Evolutionary conservation across 2,797 vertebrate species (phyloP), one percentile per base, ranked within the genome.

Genomic region (Sebastes minor): DNA sequence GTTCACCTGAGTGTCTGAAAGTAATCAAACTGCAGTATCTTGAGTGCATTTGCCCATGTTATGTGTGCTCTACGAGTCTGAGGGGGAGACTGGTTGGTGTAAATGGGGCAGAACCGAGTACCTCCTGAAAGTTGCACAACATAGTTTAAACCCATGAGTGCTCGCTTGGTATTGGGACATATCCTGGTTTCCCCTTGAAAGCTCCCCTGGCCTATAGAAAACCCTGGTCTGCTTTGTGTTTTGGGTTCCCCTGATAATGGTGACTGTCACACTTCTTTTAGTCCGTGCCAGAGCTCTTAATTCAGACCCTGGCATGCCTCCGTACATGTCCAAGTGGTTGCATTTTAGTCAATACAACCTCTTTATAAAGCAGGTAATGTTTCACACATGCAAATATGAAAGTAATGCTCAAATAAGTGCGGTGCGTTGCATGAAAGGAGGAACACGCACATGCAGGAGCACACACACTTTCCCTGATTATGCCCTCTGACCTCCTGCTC

Each of bases 181-280:
- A 73, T 82, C 74, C 77, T 90, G 88, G 73, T 81, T 90, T 85
- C 77, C 53, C 77, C 84, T 91, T 89, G 83, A 79, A 90, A 85
- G 68, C 77, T 82, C 83, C 71, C 18, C 67, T 67, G 71, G 70
- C 79, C 76, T 74, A 69, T 71, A 83, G 78, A 71, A 90, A 83
- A 73, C 72, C 74, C 64, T 12, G 73, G 80, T 86, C 94, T 95
- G 94, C 88, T 91, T 89, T 91, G 83, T 92, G 91, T 95, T 93
- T 76, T 70, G 75, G 88, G 82, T 80, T 70, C 78, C 84, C 64
- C 81, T 87, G 80, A 82, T 94, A 93, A 94, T 93, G 65, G 80
- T 71, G 88, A 82, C 85, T 94, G 95, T 95, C 94, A 94, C 86
- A 70, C 80, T 88, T 69, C 90, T 94, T 92, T 94, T 49, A 84